phyloP scores from a whole-genome alignment of 92 coral and sea anemone genomes.

The Palythoa heliodiscus region DNA sequence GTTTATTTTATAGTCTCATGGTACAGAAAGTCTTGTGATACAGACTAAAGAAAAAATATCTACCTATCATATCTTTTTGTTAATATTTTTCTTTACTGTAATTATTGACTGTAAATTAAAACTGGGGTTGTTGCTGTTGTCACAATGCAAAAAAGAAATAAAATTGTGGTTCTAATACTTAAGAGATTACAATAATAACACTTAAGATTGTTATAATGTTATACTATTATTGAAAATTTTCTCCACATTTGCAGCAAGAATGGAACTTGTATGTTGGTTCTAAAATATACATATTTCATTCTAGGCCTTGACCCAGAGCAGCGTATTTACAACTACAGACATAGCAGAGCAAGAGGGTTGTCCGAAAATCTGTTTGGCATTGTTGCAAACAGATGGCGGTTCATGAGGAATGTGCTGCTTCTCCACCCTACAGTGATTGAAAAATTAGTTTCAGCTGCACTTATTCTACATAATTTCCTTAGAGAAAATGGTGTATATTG shows the following conservation, averaged over 20 bases:
- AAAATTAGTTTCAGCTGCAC: conserved; percentile 43
- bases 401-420: conserved; percentile 31
- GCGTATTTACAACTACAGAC: conserved; percentile 60
- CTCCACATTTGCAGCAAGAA: conserved; percentile 11
- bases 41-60: not conserved
- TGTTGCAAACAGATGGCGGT: conserved; percentile 55
- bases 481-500: conserved; percentile 44
- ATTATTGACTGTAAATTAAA: conserved; percentile 11
- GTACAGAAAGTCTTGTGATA: not conserved
- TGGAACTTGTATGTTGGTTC: conserved; percentile 10
- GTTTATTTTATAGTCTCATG: conserved; percentile 11
- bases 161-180: conserved; percentile 2
- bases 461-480: conserved; percentile 50
- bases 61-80: not conserved
- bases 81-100: not conserved
- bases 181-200: no score
- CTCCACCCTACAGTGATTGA: conserved; percentile 42
- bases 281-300: conserved; percentile 10
- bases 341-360: conserved; percentile 55
- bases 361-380: conserved; percentile 61
- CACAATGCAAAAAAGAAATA: not conserved
- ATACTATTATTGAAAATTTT: not conserved
- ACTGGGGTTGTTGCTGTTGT: conserved; percentile 1
- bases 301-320: conserved; percentile 42
- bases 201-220: not conserved